Conservation (phyloP, 2,113 vertebrate genomes). For the Puffinus mauretanicus region DNA sequence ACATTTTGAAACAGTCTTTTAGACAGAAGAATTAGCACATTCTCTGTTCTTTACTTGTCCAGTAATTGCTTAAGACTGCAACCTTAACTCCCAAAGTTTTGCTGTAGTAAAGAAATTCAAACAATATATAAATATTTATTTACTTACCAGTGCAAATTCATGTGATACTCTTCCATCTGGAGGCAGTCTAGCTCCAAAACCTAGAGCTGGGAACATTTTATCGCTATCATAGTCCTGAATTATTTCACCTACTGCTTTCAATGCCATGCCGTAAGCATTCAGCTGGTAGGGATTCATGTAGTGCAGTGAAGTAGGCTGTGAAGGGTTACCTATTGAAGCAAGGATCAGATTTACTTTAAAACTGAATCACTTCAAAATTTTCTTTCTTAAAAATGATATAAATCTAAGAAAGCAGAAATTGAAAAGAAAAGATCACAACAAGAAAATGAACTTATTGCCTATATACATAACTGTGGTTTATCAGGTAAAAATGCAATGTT, state of each 20-base stretch:
- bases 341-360: background rate
- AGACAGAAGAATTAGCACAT: background rate
- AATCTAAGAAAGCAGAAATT: background rate
- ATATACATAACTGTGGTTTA: background rate
- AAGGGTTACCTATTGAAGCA: constrained; percentile 87
- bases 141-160: constrained; percentile 94
- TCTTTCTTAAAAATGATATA: background rate
- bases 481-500: background rate
- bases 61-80: background rate
- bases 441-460: background rate
- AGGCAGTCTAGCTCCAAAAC: constrained; percentile 95
- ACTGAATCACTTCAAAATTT: background rate
- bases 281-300: constrained; percentile 98
- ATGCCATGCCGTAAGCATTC: constrained; percentile 94
- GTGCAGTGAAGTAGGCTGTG: constrained; percentile 95
- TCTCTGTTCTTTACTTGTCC: background rate
- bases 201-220: constrained; percentile 98
- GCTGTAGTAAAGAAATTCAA: background rate
- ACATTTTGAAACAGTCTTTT: background rate
- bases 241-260: constrained; percentile 95
- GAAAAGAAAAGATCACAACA: background rate
- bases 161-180: constrained; percentile 95
- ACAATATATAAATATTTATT: background rate
- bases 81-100: background rate
- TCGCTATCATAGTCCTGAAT: constrained; percentile 99